A percentile compares a stretch with the other conserved stretches of the same genome.
phyloP scores from a whole-genome alignment of 2,113 vertebrate genomes.

The Myiagra hebetior region DNA sequence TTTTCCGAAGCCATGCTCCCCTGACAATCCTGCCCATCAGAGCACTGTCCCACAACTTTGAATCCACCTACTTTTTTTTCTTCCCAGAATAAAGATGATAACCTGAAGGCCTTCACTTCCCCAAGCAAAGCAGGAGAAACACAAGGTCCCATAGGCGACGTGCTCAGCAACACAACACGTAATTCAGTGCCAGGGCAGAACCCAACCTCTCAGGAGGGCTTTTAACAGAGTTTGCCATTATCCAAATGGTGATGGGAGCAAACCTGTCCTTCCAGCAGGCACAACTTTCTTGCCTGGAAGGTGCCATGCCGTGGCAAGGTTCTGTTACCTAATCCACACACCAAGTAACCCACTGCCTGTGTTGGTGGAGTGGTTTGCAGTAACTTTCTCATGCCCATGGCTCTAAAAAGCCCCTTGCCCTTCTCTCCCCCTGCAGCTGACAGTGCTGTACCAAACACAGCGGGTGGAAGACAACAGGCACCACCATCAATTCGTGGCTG shows the following conservation, averaged over 20 bases:
- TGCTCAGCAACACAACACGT: not conserved
- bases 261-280: not conserved
- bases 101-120: not conserved
- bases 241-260: not conserved
- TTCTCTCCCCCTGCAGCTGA: not conserved
- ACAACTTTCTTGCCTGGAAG: not conserved
- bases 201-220: not conserved
- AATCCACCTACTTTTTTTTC: not conserved
- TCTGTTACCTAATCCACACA: not conserved
- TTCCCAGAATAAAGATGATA: not conserved
- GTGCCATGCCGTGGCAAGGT: not conserved
- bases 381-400: not conserved
- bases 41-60: not conserved
- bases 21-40: not conserved
- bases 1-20: not conserved
- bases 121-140: not conserved
- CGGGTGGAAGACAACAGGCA: not conserved
- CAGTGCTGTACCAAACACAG: not conserved
- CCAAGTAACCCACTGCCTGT: not conserved
- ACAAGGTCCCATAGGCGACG: rapidly evolving
- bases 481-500: not conserved
- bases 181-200: not conserved
- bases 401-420: not conserved
- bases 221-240: not conserved
- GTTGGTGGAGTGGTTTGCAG: not conserved